A percentile compares a stretch with the other conserved stretches of the same genome.
Evolutionary conservation across 2,797 vertebrate genomes (phyloP).

Genomic region (Esox lucius): DNA sequence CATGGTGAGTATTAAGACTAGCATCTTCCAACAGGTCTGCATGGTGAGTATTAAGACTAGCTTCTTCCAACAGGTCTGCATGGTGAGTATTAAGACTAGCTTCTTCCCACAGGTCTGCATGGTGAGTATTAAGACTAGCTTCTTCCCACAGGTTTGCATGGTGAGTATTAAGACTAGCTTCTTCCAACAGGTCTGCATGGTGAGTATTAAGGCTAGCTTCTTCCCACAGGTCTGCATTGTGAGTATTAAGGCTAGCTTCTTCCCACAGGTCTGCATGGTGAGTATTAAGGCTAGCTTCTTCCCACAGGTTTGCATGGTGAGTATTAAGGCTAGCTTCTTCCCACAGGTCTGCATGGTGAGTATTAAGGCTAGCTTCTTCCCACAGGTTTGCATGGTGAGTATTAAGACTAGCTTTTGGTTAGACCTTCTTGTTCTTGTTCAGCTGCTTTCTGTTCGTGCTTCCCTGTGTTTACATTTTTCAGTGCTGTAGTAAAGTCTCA

Average conservation of each 20-base stretch:
- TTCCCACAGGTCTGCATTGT: not conserved
- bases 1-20: no score
- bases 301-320: not conserved
- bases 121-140: no score
- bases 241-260: constrained; percentile 1
- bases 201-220: constrained; percentile 3
- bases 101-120: no score
- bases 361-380: not conserved
- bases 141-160: no score
- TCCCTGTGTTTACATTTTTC: not conserved
- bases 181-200: not conserved
- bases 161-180: no score
- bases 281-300: not conserved
- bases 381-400: not conserved
- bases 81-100: no score
- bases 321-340: not conserved
- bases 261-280: not conserved
- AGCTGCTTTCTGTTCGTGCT: no score
- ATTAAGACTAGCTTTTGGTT: not conserved
- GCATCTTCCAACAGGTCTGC: no score
- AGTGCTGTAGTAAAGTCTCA: not conserved
- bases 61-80: no score
- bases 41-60: no score
- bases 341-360: not conserved
- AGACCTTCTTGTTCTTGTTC: no score